phyloP scores from a whole-genome alignment of 2,797 vertebrate species.

The Malacoraja senta region DNA sequence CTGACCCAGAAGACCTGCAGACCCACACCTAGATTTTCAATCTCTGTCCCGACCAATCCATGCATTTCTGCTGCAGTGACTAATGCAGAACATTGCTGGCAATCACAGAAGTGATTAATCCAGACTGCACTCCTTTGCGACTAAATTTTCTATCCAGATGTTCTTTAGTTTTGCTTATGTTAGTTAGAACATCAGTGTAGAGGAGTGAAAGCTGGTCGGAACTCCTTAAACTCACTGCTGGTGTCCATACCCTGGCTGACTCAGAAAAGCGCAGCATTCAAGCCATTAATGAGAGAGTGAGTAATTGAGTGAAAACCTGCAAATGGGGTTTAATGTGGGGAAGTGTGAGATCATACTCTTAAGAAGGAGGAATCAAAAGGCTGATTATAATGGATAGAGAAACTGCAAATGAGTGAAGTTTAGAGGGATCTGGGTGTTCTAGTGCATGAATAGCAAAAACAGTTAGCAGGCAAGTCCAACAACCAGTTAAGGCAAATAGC shows the following conservation, averaged over 20 bases:
- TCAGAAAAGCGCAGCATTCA: background rate
- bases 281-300: too few species aligned
- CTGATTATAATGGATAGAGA: too few species aligned
- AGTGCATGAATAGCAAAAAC: too few species aligned
- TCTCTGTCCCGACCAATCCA: background rate
- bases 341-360: too few species aligned
- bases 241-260: background rate
- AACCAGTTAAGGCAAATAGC: too few species aligned
- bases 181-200: background rate
- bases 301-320: background rate
- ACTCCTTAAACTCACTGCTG: background rate
- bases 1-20: background rate
- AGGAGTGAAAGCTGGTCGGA: background rate
- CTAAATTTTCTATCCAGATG: background rate
- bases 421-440: too few species aligned
- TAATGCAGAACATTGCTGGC: constrained; percentile 19
- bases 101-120: background rate
- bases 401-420: too few species aligned
- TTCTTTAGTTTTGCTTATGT: background rate
- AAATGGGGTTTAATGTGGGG: too few species aligned
- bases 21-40: background rate
- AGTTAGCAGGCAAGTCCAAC: too few species aligned
- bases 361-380: too few species aligned
- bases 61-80: background rate
- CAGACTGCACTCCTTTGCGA: background rate